A percentile compares a stretch with the other conserved stretches of the same genome.
Evolutionary conservation across 2,797 vertebrate species (phyloP).

Genomic region (Sebastes nivosus): DNA sequence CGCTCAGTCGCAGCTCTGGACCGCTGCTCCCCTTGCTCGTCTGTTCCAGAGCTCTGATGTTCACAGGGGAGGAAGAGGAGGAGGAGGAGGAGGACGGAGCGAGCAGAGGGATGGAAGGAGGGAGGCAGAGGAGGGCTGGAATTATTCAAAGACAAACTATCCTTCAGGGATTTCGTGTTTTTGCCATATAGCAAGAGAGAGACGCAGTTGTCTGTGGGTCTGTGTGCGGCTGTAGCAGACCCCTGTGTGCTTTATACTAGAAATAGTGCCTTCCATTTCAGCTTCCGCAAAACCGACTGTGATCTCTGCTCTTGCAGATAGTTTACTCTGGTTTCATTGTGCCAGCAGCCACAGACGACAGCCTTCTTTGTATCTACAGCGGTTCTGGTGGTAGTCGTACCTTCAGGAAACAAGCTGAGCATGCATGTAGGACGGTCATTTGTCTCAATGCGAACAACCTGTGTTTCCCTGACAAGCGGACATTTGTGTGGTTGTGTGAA

Average conservation of each 20-base stretch:
- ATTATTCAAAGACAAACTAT: conserved; percentile 63
- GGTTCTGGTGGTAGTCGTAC: background rate
- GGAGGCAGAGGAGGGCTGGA: conserved; percentile 28
- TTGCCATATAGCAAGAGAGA: conserved; percentile 28
- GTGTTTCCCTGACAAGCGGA: background rate
- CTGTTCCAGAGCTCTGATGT: conserved; percentile 64
- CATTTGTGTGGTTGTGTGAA: background rate
- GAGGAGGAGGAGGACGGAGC: conserved; percentile 30
- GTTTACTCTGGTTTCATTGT: background rate
- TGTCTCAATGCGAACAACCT: background rate
- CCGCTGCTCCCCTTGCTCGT: conserved; percentile 32
- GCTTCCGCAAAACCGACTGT: conserved; percentile 12
- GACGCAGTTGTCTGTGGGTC: conserved; percentile 19
- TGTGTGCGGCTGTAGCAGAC: conserved; percentile 38
- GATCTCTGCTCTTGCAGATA: conserved; percentile 28
- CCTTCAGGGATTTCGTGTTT: conserved; percentile 55
- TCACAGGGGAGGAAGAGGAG: conserved; percentile 54
- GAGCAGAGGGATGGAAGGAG: conserved; percentile 22
- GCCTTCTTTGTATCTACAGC: background rate
- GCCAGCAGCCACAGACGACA: background rate
- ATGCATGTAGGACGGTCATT: background rate
- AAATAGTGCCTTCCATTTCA: conserved; percentile 24
- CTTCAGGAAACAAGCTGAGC: background rate
- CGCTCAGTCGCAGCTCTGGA: conserved; percentile 51
- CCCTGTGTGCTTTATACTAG: conserved; percentile 18